These are phyloP conservation scores for Tympanuchus pallidicinctus DNA, from an alignment of 2,113 vertebrate species.

Conservation along the genomic window DNA sequence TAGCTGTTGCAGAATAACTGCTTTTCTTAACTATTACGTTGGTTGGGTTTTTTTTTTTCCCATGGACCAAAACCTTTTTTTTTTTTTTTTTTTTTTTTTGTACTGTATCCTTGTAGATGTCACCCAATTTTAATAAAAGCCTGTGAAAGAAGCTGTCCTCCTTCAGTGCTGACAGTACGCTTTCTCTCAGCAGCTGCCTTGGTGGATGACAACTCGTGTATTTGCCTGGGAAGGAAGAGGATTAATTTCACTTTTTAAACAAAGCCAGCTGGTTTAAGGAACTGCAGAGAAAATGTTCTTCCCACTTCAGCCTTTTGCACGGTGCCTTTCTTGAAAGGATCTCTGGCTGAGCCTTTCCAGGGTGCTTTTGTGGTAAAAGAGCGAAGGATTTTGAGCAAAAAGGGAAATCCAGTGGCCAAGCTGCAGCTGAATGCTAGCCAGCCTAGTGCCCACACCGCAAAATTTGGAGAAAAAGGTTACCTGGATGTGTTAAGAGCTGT, in stretches of 20 bases:
- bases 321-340: background rate
- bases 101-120: constrained; percentile 82
- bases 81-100: constrained; percentile 88
- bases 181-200: background rate
- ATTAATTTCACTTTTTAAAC: background rate
- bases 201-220: background rate
- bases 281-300: background rate
- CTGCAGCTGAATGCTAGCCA: background rate
- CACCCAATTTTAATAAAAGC: constrained; percentile 87
- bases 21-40: constrained; percentile 78
- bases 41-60: background rate
- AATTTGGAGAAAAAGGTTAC: background rate
- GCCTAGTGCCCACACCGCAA: rapidly evolving
- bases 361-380: background rate
- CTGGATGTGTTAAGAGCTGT: background rate
- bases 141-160: constrained; percentile 64
- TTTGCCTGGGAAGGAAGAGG: background rate
- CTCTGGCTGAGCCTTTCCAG: background rate
- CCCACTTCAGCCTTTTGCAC: constrained; percentile 46
- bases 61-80: constrained; percentile 73
- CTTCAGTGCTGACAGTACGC: background rate
- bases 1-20: constrained; percentile 76
- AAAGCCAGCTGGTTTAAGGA: background rate
- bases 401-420: background rate
- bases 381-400: background rate